phyloP scores from a whole-genome alignment of 92 coral and sea anemone species.

The Porites lobata region DNA sequence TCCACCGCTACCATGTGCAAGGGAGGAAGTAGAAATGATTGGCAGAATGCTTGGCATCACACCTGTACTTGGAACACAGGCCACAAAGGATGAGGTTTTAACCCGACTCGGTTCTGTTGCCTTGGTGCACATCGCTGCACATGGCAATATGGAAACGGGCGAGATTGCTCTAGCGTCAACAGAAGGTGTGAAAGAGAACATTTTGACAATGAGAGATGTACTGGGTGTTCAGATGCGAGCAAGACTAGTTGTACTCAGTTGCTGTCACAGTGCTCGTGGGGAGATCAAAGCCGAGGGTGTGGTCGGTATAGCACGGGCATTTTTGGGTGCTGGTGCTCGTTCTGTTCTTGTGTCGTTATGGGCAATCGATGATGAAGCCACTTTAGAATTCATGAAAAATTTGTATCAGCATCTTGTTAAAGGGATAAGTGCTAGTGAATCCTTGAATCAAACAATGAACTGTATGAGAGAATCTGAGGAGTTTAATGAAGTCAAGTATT shows the following conservation, averaged over 20 bases:
- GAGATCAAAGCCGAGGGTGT: slow-evolving; percentile 42
- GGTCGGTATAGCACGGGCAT: slow-evolving; percentile 41
- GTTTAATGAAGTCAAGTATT: neutral
- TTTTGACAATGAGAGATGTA: slow-evolving; percentile 33
- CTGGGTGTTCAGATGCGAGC: slow-evolving; percentile 30
- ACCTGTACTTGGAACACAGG: no score
- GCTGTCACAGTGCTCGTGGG: slow-evolving; percentile 48
- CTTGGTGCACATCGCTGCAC: no score
- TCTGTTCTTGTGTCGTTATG: slow-evolving; percentile 42
- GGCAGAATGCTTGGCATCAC: no score
- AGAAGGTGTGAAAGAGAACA: neutral
- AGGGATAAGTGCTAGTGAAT: slow-evolving; percentile 31
- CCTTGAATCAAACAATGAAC: slow-evolving; percentile 25
- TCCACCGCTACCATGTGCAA: no score
- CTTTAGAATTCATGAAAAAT: neutral
- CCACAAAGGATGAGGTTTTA: no score
- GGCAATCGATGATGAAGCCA: slow-evolving; percentile 26
- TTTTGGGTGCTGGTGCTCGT: slow-evolving; percentile 47
- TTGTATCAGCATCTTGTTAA: slow-evolving; percentile 1
- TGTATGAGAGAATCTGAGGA: slow-evolving; percentile 18
- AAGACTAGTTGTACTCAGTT: slow-evolving; percentile 34
- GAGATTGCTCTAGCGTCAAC: slow-evolving; percentile 31
- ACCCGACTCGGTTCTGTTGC: no score
- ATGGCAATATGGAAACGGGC: slow-evolving; percentile 3
- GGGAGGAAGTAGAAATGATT: no score